Evolutionary conservation across 2,888 invertebrate species (phyloP), one percentile per base, ranked within the genome.

Genomic region (Leptarthrus brevirostris): DNA sequence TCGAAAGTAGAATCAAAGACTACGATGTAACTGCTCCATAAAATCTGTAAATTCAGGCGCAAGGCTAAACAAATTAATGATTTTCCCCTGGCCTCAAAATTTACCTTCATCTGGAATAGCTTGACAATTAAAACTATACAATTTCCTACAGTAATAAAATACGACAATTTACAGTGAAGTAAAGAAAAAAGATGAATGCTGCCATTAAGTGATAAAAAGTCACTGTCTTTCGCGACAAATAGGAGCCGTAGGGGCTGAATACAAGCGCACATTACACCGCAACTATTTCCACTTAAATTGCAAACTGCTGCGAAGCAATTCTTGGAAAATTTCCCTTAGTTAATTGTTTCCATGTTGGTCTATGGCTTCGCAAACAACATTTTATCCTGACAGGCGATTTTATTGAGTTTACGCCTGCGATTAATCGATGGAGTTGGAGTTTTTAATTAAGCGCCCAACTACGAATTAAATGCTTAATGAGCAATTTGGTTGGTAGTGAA

Each of bases 351-450:
- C 47, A 26, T 26, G 66, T 26, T 20, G 47, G 8, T 66, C 66
- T 66, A 66, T 66, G 66, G 66, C 66, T 66, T 66, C 66, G 49
- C 20, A 66, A 66, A 74, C 64, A 74, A 74, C 66, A 66, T 66
- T 74, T 74, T 74, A 72, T 74, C 72, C 74, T 74, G 74, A 66
- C 72, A 66, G 66, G 66, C 74, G 72, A 74, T 74, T 74, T 74
- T 74, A 74, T 74, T 74, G 49, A 66, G 70, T 61, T 74, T 74
- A 71, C 72, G 74, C 72, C 53, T 70, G 74, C 74, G 74, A 74
- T 74, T 74, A 74, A 74, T 74, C 74, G 74, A 74, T 72, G 72
- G 16, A 34, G 66, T 74, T 34, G 70, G 74, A 70, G 54, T 70
- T 66, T 66, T 66, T 74, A 72, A 72, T 74, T 74, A 74, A 56